Percentiles rank a stretch among this genome's conserved stretches.
These are phyloP conservation scores for Diploscapter pachys DNA, from an alignment of 1,140 invertebrate species.

Conservation along the genomic window DNA sequence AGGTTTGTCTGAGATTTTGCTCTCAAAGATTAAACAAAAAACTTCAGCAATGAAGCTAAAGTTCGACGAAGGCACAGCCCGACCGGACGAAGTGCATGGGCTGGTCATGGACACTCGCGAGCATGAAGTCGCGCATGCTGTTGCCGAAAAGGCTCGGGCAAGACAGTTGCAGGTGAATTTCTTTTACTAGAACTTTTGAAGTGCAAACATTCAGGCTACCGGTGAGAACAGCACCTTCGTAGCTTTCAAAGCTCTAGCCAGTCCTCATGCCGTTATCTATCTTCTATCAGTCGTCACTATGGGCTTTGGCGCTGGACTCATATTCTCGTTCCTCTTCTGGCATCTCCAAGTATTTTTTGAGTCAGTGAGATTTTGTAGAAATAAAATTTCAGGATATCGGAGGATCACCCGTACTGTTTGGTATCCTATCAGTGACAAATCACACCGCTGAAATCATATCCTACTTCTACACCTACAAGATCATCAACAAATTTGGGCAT, in stretches of 20 bases:
- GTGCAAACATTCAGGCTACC: neutral
- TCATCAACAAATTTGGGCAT: constrained; percentile 88
- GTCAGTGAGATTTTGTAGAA: neutral
- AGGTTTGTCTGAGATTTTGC: constrained; percentile 7
- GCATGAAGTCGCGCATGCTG: constrained; percentile 52
- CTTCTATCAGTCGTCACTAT: constrained; percentile 96
- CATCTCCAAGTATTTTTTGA: constrained; percentile 77
- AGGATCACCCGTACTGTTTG: constrained; percentile 92
- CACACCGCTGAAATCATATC: constrained; percentile 97
- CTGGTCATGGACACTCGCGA: constrained; percentile 59
- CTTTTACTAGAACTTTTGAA: too few relatives aligned
- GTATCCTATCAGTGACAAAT: constrained; percentile 95
- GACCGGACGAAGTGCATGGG: constrained; percentile 49
- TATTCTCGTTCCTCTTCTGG: constrained; percentile 99
- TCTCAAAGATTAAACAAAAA: neutral
- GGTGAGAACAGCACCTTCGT: constrained; percentile 22
- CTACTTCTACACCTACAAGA: constrained; percentile 92
- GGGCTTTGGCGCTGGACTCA: constrained; percentile 97
- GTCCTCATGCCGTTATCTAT: constrained; percentile 84
- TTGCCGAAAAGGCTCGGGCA: constrained; percentile 56
- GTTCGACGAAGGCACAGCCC: constrained; percentile 59
- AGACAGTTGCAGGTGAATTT: neutral
- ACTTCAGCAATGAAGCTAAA: constrained; percentile 73
- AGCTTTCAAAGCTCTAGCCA: constrained; percentile 82
- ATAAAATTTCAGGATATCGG: constrained; percentile 75